phyloP scores from a whole-genome alignment of 2,888 invertebrate species.

The Aphelenchoides bicaudatus region DNA sequence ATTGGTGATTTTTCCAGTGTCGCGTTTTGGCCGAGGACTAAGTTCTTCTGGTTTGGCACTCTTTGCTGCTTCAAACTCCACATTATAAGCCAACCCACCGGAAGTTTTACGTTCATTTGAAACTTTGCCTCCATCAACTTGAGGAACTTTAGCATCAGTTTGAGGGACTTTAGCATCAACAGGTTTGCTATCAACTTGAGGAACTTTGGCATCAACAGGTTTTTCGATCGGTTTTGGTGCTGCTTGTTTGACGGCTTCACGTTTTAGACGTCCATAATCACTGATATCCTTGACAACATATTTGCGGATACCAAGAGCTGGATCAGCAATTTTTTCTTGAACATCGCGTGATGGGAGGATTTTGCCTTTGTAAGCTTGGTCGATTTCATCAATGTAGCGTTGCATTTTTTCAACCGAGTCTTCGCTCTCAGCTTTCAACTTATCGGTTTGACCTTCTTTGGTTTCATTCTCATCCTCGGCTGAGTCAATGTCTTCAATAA shows the following conservation, averaged over 20 bases:
- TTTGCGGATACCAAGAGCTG: background rate
- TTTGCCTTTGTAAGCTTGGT: slow-evolving; percentile 2
- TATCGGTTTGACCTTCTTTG: background rate
- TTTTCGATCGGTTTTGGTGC: too few relatives aligned
- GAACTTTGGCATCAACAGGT: too few relatives aligned
- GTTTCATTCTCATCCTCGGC: background rate
- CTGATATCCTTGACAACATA: too few relatives aligned
- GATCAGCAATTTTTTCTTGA: slow-evolving; percentile 10
- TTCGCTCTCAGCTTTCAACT: too few relatives aligned
- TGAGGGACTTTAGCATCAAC: background rate
- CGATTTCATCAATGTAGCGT: slow-evolving; percentile 16
- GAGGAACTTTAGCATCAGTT: background rate
- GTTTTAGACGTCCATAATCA: too few relatives aligned
- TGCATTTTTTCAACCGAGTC: background rate
- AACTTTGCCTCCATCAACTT: background rate
- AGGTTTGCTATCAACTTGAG: too few relatives aligned
- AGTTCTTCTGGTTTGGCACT: slow-evolving; percentile 6
- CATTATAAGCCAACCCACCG: slow-evolving; percentile 5
- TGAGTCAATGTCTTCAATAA: background rate
- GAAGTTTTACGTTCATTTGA: slow-evolving; percentile 3
- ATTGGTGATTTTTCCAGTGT: background rate
- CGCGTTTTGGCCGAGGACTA: slow-evolving; percentile 11
- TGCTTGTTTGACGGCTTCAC: too few relatives aligned
- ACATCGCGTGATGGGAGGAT: background rate
- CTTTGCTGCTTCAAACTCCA: slow-evolving; percentile 16